Conservation (phyloP, 2,888 invertebrate genomes). For the Tiphia femorata region DNA sequence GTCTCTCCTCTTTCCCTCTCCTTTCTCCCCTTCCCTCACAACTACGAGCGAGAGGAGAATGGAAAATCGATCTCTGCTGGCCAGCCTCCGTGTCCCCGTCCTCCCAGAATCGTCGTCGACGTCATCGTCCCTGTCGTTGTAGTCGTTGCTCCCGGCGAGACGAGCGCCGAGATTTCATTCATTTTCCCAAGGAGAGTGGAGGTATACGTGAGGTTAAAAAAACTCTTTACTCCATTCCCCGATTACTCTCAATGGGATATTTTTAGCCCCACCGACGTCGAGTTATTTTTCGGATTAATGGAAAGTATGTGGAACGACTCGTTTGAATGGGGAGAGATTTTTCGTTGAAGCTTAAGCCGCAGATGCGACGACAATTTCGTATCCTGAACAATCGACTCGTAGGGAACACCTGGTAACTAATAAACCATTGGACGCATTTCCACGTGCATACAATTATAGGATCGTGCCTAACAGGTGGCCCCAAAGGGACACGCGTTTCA, state of each 20-base stretch:
- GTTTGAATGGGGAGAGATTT: too few species aligned
- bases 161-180: neutral
- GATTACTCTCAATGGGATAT: neutral
- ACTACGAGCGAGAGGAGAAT: too few species aligned
- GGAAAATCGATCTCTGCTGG: conserved; percentile 3
- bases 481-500: too few species aligned
- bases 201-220: too few species aligned
- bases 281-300: neutral
- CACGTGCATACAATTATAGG: neutral
- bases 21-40: too few species aligned
- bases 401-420: too few species aligned
- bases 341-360: neutral
- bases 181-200: too few species aligned
- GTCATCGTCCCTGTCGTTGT: neutral
- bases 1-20: too few species aligned
- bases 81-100: neutral
- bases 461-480: neutral
- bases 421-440: neutral
- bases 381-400: too few species aligned
- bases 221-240: neutral
- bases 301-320: neutral
- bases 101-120: too few species aligned
- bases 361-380: too few species aligned
- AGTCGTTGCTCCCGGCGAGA: neutral
- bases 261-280: neutral